phyloP scores from a whole-genome alignment of 2,797 vertebrate species.

The Spinus pinus region DNA sequence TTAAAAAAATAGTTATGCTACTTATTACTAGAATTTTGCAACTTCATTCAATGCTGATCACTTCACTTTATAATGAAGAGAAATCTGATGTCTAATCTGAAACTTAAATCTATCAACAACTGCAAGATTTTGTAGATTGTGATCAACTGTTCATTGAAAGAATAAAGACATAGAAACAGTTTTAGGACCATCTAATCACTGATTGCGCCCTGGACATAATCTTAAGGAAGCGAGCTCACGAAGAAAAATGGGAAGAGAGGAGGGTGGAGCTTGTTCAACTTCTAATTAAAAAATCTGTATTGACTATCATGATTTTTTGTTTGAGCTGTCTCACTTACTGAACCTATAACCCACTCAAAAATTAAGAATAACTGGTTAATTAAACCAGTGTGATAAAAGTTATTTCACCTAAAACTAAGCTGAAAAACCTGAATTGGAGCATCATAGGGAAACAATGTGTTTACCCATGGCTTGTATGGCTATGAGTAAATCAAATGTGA shows the following conservation, averaged over 20 bases:
- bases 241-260: constrained; percentile 24
- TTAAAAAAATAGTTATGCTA: not conserved
- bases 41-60: not conserved
- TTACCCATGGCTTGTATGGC: not conserved
- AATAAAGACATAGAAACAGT: not conserved
- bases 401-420: not conserved
- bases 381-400: not conserved
- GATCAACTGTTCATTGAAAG: not conserved
- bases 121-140: not conserved
- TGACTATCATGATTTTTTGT: not conserved
- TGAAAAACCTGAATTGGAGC: not conserved
- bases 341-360: not conserved
- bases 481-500: not conserved
- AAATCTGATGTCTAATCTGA: not conserved
- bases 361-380: constrained; percentile 6
- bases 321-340: not conserved
- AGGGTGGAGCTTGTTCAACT: constrained; percentile 54
- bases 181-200: not conserved
- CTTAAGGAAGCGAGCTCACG: not conserved
- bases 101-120: not conserved
- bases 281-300: not conserved
- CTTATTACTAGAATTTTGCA: not conserved
- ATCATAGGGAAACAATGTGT: not conserved
- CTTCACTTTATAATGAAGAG: constrained; percentile 7
- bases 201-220: constrained; percentile 4